Evolutionary conservation across 2,113 vertebrate genomes (phyloP), one percentile per base, ranked within the genome.

Genomic region (Etheostoma spectabile): DNA sequence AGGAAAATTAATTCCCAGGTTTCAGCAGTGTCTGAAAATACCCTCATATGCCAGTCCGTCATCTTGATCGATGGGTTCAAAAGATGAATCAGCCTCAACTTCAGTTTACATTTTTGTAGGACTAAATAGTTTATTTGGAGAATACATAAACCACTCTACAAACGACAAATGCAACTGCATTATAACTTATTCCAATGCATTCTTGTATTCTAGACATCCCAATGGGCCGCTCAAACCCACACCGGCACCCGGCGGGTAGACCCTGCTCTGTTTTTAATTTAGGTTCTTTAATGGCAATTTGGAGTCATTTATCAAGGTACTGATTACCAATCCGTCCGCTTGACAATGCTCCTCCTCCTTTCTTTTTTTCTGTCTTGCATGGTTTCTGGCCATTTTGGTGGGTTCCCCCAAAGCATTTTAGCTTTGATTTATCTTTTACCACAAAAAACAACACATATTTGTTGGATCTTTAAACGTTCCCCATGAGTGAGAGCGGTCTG

Each of bases 231-330:
- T 95, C 95, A 98, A 96, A 96, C 96, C 93, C 96, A 95, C 94
- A 96, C 97, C 94, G 97, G 96, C 96, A 95, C 95, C 93, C 96
- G 94, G 95, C 97, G 97, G 94, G 91, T 95, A 96, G 96, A 91
- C 96, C 96, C 93, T 95, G 94, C 90, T 98, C 97, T 83, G 94
- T 97, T 70, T 97, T 94, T 97, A 97, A 95, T 95, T 96, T 97
- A 97, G 97, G 92, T 97, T 98, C 94, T 99, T 98, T 97, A 98
- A 97, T 96, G 97, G 96, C 95, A 96, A 97, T 96, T 95, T 99
- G 97, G 97, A 97, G 95, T 95, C 96, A 30, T 98, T 97, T 95
- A 94, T 99, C 93, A 97, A 98, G 97, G 97, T 99, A 97, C 95
- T 94, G 91, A 92, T 90, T 66, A 73, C 84, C 78, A 81, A 90